Conservation (phyloP, 1,140 invertebrate species). For the Samia ricini region DNA sequence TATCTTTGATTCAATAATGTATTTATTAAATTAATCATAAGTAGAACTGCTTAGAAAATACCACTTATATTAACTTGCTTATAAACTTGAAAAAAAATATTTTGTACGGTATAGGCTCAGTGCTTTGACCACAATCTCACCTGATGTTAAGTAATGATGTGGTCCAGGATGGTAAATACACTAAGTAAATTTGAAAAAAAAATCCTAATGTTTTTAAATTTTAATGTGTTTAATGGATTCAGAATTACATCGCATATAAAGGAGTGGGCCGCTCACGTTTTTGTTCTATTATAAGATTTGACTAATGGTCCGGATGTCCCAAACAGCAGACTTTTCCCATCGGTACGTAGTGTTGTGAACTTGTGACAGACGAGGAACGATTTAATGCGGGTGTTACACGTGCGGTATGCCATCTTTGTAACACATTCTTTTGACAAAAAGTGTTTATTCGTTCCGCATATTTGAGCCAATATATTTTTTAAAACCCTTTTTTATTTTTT, state of each 20-base stretch:
- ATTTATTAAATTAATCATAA: background rate
- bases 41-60: too few relatives aligned
- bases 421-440: background rate
- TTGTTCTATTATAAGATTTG: conserved; percentile 57
- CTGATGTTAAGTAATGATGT: too few relatives aligned
- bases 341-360: conserved; percentile 32
- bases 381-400: conserved; percentile 32
- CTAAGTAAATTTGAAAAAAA: too few relatives aligned
- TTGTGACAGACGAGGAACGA: conserved; percentile 23
- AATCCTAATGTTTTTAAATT: too few relatives aligned
- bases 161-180: too few relatives aligned
- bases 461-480: background rate
- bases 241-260: background rate
- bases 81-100: too few relatives aligned
- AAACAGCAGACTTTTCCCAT: conserved; percentile 46
- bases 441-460: background rate
- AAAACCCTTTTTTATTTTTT: too few relatives aligned
- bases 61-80: background rate
- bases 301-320: conserved; percentile 53
- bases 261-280: conserved; percentile 26
- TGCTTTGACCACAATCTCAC: too few relatives aligned
- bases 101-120: too few relatives aligned
- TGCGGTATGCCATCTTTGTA: conserved; percentile 23
- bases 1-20: background rate
- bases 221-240: background rate